Evolutionary conservation across 2,797 vertebrate genomes (phyloP).

Genomic region (Bovichtus diacanthus): DNA sequence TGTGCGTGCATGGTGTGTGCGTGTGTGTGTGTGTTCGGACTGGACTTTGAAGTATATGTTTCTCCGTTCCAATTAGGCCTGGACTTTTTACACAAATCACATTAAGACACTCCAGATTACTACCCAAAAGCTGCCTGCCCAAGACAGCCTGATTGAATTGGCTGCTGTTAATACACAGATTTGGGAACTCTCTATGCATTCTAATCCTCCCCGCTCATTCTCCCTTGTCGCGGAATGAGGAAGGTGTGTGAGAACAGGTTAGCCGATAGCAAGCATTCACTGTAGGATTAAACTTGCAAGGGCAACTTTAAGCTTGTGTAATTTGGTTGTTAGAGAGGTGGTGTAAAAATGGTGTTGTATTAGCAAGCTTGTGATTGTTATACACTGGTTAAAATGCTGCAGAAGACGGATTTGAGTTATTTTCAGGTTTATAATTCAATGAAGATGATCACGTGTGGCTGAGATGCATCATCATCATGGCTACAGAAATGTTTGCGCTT

Average conservation of each 20-base stretch:
- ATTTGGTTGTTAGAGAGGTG: slow-evolving; percentile 57
- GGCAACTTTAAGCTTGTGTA: slow-evolving; percentile 61
- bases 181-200: slow-evolving; percentile 71
- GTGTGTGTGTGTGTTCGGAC: neutral
- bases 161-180: slow-evolving; percentile 79
- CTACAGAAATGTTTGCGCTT: neutral
- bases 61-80: slow-evolving; percentile 53
- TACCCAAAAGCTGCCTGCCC: slow-evolving; percentile 67
- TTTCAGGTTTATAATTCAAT: neutral
- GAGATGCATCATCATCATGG: neutral
- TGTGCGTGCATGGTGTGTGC: neutral
- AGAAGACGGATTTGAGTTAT: neutral
- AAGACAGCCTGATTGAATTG: slow-evolving; percentile 73
- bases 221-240: slow-evolving; percentile 38
- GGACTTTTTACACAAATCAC: slow-evolving; percentile 43
- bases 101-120: slow-evolving; percentile 60
- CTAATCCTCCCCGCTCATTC: slow-evolving; percentile 69
- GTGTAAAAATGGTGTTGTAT: slow-evolving; percentile 44
- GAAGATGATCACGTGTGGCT: neutral
- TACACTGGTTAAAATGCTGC: slow-evolving; percentile 1
- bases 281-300: slow-evolving; percentile 69
- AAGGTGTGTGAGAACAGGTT: slow-evolving; percentile 78
- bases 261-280: slow-evolving; percentile 61
- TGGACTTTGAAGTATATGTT: slow-evolving; percentile 21
- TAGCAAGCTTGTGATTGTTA: slow-evolving; percentile 11